These are phyloP conservation scores for Ariopsis seemanni DNA, from an alignment of 2,113 vertebrate genomes.

Conservation along the genomic window DNA sequence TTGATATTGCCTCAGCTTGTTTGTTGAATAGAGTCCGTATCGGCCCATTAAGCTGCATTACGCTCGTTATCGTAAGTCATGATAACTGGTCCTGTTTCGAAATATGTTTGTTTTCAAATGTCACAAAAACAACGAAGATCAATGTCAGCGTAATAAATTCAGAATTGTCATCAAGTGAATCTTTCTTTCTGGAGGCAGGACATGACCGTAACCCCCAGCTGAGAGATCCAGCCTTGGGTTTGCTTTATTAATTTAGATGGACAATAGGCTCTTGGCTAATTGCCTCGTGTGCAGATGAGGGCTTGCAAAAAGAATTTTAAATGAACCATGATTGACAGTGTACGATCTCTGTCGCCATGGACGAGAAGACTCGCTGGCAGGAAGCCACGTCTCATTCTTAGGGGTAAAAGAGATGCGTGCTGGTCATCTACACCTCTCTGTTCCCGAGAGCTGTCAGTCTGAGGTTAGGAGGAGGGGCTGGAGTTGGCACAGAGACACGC, in stretches of 20 bases:
- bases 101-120: constrained; percentile 62
- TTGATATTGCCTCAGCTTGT: constrained; percentile 17
- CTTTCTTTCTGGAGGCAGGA: constrained; percentile 44
- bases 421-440: neutral
- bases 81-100: constrained; percentile 42
- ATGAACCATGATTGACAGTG: constrained; percentile 41
- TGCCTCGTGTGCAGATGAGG: constrained; percentile 50
- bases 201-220: constrained; percentile 44
- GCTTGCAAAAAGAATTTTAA: constrained; percentile 39
- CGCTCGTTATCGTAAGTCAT: constrained; percentile 54
- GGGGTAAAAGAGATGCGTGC: too few species aligned
- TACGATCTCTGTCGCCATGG: constrained; percentile 38
- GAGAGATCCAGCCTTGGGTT: constrained; percentile 38
- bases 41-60: constrained; percentile 25
- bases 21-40: constrained; percentile 42
- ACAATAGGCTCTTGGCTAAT: constrained; percentile 51
- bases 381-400: constrained; percentile 6
- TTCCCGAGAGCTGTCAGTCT: neutral
- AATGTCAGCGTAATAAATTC: constrained; percentile 61
- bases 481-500: neutral
- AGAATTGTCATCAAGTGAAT: constrained; percentile 58
- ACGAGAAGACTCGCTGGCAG: constrained; percentile 28
- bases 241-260: constrained; percentile 44
- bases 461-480: neutral
- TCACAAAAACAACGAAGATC: constrained; percentile 54